Evolutionary conservation across 2,113 vertebrate species (phyloP).

Genomic region (Donacobius atricapilla): DNA sequence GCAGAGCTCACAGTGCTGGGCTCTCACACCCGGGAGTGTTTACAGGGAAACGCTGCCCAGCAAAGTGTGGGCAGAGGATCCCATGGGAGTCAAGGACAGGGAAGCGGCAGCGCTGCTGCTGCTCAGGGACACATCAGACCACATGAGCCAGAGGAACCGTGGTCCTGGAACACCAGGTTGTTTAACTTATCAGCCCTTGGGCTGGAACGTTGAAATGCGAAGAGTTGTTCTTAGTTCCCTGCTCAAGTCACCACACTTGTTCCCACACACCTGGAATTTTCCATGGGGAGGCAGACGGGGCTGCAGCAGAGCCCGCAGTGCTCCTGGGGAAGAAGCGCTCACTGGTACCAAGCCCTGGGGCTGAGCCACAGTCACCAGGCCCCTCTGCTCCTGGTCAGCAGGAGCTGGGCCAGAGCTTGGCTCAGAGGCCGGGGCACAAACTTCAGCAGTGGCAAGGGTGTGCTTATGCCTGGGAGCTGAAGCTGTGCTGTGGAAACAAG

Average conservation of each 20-base stretch:
- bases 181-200: not conserved
- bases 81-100: not conserved
- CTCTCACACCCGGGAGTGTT: not conserved
- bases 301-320: not conserved
- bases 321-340: not conserved
- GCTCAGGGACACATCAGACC: rapidly evolving
- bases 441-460: rapidly evolving
- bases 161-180: rapidly evolving
- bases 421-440: not conserved
- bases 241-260: not conserved
- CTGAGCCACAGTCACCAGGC: not conserved
- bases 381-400: rapidly evolving
- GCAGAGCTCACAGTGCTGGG: not conserved
- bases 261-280: not conserved
- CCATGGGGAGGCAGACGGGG: not conserved
- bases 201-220: rapidly evolving
- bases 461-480: rapidly evolving
- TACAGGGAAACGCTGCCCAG: not conserved
- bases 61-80: not conserved
- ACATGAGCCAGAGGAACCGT: rapidly evolving
- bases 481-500: not conserved
- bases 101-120: not conserved
- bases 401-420: not conserved
- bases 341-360: not conserved
- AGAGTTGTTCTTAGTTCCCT: not conserved